Evolutionary conservation across 2,113 vertebrate species (phyloP).

Genomic region (Ammospiza nelsoni): DNA sequence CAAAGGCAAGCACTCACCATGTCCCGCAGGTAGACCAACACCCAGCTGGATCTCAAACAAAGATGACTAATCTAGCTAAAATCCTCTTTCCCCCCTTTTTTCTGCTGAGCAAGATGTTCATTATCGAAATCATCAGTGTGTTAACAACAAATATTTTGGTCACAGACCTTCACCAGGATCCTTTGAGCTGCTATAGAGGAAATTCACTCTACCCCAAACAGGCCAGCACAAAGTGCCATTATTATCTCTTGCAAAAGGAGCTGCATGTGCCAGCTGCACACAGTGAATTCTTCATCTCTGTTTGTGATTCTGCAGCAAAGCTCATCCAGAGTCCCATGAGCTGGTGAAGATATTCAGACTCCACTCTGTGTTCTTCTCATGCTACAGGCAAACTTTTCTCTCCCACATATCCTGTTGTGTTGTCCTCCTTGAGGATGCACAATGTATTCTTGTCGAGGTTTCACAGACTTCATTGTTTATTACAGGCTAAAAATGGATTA

Average conservation of each 20-base stretch:
- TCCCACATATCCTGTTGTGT: not conserved
- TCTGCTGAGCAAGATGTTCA: not conserved
- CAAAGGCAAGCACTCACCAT: not conserved
- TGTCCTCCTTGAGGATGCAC: slow-evolving; percentile 20
- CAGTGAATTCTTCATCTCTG: not conserved
- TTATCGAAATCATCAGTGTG: not conserved
- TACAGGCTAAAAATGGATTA: slow-evolving; percentile 46
- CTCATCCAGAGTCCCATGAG: not conserved
- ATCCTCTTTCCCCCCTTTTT: not conserved
- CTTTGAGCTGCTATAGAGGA: not conserved
- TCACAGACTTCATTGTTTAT: slow-evolving; percentile 28
- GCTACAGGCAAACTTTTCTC: not conserved
- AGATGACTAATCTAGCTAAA: not conserved
- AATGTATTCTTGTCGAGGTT: slow-evolving; percentile 47
- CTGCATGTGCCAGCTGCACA: not conserved
- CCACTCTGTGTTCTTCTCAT: not conserved
- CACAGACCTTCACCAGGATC: not conserved
- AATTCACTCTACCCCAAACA: not conserved
- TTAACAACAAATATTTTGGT: not conserved
- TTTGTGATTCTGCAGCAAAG: not conserved
- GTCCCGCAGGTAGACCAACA: not conserved
- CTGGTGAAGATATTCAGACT: not conserved
- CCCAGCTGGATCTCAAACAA: not conserved
- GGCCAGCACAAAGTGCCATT: not conserved
- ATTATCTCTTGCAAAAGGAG: not conserved